Base-by-base conservation (phyloP, 2,888 invertebrate genomes). In the Megastigmus dorsalis region DNA sequence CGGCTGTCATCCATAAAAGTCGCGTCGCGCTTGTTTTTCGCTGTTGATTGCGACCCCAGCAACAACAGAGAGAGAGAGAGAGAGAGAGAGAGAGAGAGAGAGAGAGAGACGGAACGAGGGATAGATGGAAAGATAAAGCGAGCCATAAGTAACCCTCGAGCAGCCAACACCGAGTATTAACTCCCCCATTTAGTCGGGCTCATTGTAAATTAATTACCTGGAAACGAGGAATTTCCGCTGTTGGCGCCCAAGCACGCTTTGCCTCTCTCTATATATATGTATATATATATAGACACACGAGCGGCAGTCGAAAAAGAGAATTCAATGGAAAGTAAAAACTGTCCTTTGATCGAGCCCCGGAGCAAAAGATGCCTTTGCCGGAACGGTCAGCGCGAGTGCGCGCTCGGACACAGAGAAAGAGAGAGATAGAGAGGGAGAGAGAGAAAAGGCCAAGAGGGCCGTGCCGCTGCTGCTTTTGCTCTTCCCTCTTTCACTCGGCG, bases 181-280 rank as follows among this genome's bases (percentile, higher is more conserved):
- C 81, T 83, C 79, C 80, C 80, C 80, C 82, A 80, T 80, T 78
- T 80, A 82, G 83, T 84, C 82, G 85, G 85, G 84, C 82, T 87
- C 84, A 87, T 88, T 88, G 86, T 88, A 88, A 88, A 88, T 87
- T 87, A 87, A 88, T 88, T 87, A 87, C 83, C 86, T 87, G 87
- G 86, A 88, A 87, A 88, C 86, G 85, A 86, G 86, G 85, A 87
- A 88, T 86, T 86, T 87, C 87, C 86, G 85, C 84, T 85, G 81
- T 80, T 38, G 15, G 81, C 82, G 80, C 81, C 84, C 82, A 77
- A 6, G 18, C 26, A 18, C 26, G 23, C n/a, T n/a, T n/a, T n/a
- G n/a, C n/a, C n/a, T n/a, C n/a, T n/a, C n/a, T n/a, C n/a, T n/a
- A n/a, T n/a, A n/a, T n/a, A n/a, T n/a, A n/a, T n/a, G n/a, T n/a